These are phyloP conservation scores for Oligia latruncula DNA, from an alignment of 2,888 invertebrate genomes.

Conservation along the genomic window DNA sequence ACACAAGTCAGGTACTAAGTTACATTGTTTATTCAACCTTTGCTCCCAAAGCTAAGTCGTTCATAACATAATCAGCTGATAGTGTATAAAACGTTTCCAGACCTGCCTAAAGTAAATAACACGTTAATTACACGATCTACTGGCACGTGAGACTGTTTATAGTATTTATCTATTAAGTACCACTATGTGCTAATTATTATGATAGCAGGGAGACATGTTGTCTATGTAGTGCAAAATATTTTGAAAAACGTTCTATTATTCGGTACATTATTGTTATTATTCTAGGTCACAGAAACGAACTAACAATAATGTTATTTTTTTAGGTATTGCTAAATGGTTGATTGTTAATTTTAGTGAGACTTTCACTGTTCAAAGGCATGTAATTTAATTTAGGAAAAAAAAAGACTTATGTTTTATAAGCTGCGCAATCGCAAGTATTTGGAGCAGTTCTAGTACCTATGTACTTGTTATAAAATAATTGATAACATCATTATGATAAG, in stretches of 20 bases:
- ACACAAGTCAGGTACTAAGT: conserved; percentile 5
- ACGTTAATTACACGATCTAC: conserved; percentile 16
- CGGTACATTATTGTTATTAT: background rate
- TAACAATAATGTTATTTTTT: background rate
- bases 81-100: conserved; percentile 22
- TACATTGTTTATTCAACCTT: conserved; percentile 34
- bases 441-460: background rate
- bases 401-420: background rate
- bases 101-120: conserved; percentile 35
- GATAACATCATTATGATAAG: conserved; percentile 32
- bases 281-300: background rate
- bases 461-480: conserved; percentile 2
- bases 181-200: conserved; percentile 17
- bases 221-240: conserved; percentile 23
- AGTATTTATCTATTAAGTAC: conserved; percentile 28
- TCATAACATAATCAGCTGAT: conserved; percentile 26
- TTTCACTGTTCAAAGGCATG: background rate
- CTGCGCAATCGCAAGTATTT: background rate
- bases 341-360: background rate
- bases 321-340: background rate
- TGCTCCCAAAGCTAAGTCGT: conserved; percentile 13
- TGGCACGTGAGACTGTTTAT: conserved; percentile 38
- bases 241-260: background rate
- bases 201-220: conserved; percentile 8
- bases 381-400: background rate